Evolutionary conservation across 2,113 vertebrate genomes (phyloP), one percentile per base, ranked within the genome.

Genomic region (Hippocampus barbouri): DNA sequence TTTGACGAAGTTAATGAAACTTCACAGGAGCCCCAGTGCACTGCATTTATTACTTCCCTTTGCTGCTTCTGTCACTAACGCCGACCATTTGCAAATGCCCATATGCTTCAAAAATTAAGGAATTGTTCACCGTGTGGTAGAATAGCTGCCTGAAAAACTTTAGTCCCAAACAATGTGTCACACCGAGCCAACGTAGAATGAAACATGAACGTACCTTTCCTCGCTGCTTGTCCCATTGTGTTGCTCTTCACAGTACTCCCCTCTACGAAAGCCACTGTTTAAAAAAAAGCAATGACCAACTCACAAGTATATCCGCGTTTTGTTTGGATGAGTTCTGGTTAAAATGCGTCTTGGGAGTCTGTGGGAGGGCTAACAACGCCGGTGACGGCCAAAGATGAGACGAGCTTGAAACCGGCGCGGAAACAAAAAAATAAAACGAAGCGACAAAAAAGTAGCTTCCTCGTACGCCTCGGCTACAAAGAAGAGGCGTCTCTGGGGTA

Each of bases 141-240:
- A 38, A 15, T 45, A 10, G 20, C 6, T 47, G n/a, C 16, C 14
- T 25, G 16, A n/a, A 41, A 43, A 43, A 43, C 11, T 21, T 43
- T 23, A 9, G 38, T 23, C 40, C 59, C 59, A 18, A 34, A 34
- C 59, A 45, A 27, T 27, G 41, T 66, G 64, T 27, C 64, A 47
- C n/a, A 66, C 5, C 43, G 23, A 27, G n/a, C n/a, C 12, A 45
- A 25, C 7, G 8, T 43, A 41, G 34, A 66, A 45, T 54, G 18
- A 20, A 56, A 53, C 34, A 11, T 63, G 40, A 27, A 78, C 79
- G 34, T 86, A 91, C 90, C 90, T 88, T 86, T 79, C 43, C 49
- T 79, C 69, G 81, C 60, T 72, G 85, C 64, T 73, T 72, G 66
- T 85, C 64, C 88, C 88, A 89, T 91, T 77, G 81, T 86, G 76